Conservation (phyloP, 1,140 invertebrate genomes). For the Scaptomyza graminum region DNA sequence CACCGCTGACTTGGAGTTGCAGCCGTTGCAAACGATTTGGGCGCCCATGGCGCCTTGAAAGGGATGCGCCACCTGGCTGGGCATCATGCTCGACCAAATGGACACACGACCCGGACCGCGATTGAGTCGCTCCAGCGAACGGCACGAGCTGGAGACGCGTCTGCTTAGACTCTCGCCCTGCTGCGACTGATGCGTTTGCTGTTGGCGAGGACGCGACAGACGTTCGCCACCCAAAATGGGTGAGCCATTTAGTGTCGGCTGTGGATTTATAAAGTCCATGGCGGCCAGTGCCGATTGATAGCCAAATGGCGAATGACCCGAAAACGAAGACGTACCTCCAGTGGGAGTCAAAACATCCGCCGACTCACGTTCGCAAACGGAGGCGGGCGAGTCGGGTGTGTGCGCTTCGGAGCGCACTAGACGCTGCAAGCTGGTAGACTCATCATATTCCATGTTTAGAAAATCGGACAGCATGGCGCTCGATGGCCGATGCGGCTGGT, state of each 20-base stretch:
- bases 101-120: slow-evolving; percentile 81
- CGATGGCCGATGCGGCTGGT: slow-evolving; percentile 75
- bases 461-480: slow-evolving; percentile 83
- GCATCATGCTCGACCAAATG: slow-evolving; percentile 84
- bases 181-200: slow-evolving; percentile 39
- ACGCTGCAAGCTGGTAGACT: slow-evolving; percentile 72
- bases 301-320: slow-evolving; percentile 46
- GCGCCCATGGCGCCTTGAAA: slow-evolving; percentile 93
- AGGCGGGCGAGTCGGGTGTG: slow-evolving; percentile 80
- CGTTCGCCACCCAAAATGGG: slow-evolving; percentile 54
- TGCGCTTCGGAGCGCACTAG: slow-evolving; percentile 82
- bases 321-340: slow-evolving; percentile 3
- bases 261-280: slow-evolving; percentile 42
- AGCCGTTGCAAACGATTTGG: slow-evolving; percentile 92
- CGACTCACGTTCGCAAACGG: slow-evolving; percentile 74
- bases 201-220: slow-evolving; percentile 54
- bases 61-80: slow-evolving; percentile 86
- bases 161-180: slow-evolving; percentile 62
- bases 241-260: slow-evolving; percentile 32
- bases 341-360: slow-evolving; percentile 52
- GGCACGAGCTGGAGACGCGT: slow-evolving; percentile 72
- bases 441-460: slow-evolving; percentile 80
- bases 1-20: slow-evolving; percentile 92
- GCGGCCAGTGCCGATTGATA: slow-evolving; percentile 46
- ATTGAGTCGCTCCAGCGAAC: slow-evolving; percentile 84